Base-by-base conservation (phyloP, 2,113 vertebrate species). In the Phoxinus phoxinus region DNA sequence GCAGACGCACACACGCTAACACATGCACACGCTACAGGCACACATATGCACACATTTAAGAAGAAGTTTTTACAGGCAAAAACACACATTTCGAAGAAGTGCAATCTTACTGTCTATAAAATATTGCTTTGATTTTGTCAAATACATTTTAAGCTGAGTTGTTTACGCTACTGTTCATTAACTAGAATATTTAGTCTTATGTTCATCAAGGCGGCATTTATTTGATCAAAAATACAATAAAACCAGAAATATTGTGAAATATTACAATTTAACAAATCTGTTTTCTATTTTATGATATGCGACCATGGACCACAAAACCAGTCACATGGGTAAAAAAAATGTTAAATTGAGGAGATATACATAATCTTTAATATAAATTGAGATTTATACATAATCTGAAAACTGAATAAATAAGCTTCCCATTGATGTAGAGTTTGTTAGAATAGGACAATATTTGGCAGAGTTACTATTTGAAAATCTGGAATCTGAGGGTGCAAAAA, bases 21-120 rank as follows among this genome's bases (percentile, higher is more conserved):
- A 85, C 75, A 74, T 83, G 80, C 83, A 81, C 15, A 11, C 69
- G 21, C 48, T 74, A 72, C 79, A 78, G 32, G 46, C 59, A n/a
- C 73, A 84, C 73, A 86, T 72, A 53, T 48, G 65, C 30, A 71
- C 65, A 25, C 2, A 27, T n/a, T n/a, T n/a, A n/a, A n/a, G n/a
- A n/a, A n/a, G n/a, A n/a, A n/a, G n/a, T n/a, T n/a, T n/a, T n/a
- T n/a, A n/a, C n/a, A n/a, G n/a, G n/a, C n/a, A n/a, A n/a, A 44
- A 41, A 21, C 58, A 61, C 81, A 72, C 23, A 61, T 9, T 25
- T n/a, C 0, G 0, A 53, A 51, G 25, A 65, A 61, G 56, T 48
- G n/a, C 13, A 6, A 27, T 17, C 41, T 27, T 30, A 12, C 8
- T 23, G 27, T 21, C 30, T 75, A 9, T 6, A 10, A 30, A 53